Conservation (phyloP, 2,113 vertebrate species). For the Calyptommatus sinebrachiatus region DNA sequence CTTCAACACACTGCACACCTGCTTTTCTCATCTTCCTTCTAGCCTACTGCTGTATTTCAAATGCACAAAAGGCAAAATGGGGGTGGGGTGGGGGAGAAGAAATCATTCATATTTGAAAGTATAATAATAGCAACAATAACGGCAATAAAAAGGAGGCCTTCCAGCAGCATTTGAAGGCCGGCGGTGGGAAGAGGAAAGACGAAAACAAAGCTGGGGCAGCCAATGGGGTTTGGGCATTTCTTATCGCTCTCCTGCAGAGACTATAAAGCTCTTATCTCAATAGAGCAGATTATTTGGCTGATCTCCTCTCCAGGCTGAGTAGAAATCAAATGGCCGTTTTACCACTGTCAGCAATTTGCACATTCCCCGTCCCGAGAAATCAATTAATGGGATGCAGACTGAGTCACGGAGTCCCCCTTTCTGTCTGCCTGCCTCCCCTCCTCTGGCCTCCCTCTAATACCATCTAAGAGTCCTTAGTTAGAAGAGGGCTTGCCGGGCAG, state of each 20-base stretch:
- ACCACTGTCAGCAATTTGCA: slow-evolving; percentile 60
- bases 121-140: neutral
- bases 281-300: slow-evolving; percentile 81
- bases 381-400: slow-evolving; percentile 70
- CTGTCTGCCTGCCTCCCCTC: slow-evolving; percentile 31
- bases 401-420: slow-evolving; percentile 34
- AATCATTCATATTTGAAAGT: neutral
- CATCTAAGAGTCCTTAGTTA: slow-evolving; percentile 76
- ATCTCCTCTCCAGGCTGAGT: slow-evolving; percentile 78
- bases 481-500: slow-evolving; percentile 75
- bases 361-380: slow-evolving; percentile 64
- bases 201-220: slow-evolving; percentile 34
- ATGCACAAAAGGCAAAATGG: slow-evolving; percentile 32
- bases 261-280: slow-evolving; percentile 87
- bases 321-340: slow-evolving; percentile 73
- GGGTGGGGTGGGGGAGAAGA: neutral
- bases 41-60: neutral
- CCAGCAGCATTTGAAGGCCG: neutral
- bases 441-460: slow-evolving; percentile 72
- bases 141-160: neutral
- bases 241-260: slow-evolving; percentile 87
- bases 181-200: slow-evolving; percentile 9
- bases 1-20: neutral
- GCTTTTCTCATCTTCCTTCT: neutral
- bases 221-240: slow-evolving; percentile 50